A percentile compares a stretch with the other conserved stretches of the same genome.
Evolutionary conservation across 2,888 invertebrate genomes (phyloP).

Genomic region (Nemotelus pantherinus): DNA sequence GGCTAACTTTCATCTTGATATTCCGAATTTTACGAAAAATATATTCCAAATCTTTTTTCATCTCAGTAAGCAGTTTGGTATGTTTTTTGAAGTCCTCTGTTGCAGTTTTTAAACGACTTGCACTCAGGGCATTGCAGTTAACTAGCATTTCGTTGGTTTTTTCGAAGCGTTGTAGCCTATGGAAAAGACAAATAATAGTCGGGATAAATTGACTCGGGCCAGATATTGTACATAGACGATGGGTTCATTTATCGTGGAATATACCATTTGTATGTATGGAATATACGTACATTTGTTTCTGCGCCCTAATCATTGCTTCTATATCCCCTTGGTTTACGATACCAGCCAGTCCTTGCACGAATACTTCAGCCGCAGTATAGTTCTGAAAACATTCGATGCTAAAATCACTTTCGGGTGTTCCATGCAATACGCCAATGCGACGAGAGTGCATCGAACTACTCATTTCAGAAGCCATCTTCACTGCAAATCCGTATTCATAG

Average conservation of each 20-base stretch:
- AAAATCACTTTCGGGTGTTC: conserved; percentile 55
- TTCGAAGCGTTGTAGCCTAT: conserved; percentile 93
- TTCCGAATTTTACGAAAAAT: conserved; percentile 91
- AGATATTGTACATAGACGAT: neutral
- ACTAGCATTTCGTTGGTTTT: conserved; percentile 99
- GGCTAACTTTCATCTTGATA: conserved; percentile 82
- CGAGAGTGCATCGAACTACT: conserved; percentile 55
- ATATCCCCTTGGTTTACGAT: conserved; percentile 88
- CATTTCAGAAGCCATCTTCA: conserved; percentile 55
- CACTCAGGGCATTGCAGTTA: conserved; percentile 95
- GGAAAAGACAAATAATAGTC: conserved; percentile 54
- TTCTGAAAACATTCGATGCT: conserved; percentile 88
- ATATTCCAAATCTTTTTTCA: conserved; percentile 94
- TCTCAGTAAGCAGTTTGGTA: conserved; percentile 84
- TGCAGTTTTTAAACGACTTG: conserved; percentile 85
- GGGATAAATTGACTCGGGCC: conserved; percentile 6
- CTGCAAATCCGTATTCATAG: neutral
- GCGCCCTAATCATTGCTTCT: conserved; percentile 87
- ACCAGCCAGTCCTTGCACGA: conserved; percentile 90
- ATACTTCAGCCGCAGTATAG: conserved; percentile 89
- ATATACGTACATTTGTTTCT: conserved; percentile 84
- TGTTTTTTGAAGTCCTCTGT: conserved; percentile 91
- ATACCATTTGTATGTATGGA: too few species aligned
- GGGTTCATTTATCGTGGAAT: too few species aligned
- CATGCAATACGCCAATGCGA: conserved; percentile 53